phyloP scores from a whole-genome alignment of 2,797 vertebrate species.

The Cygnus olor region DNA sequence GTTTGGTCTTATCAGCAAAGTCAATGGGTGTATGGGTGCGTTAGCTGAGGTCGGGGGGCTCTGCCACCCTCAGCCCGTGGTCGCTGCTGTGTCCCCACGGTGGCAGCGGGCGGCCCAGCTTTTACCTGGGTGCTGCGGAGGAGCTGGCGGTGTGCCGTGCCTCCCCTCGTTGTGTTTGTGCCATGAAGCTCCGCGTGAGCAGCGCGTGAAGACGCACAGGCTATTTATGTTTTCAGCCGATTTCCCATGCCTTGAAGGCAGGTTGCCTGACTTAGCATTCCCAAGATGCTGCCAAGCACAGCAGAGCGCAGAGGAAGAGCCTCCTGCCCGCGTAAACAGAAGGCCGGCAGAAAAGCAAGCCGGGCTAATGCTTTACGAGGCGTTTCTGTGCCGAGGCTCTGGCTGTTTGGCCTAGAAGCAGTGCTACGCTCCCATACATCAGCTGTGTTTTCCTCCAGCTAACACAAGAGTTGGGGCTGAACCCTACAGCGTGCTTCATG shows the following conservation, averaged over 20 bases:
- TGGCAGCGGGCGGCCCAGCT: neutral
- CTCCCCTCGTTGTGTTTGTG: neutral
- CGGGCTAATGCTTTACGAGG: neutral
- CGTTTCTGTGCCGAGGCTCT: neutral
- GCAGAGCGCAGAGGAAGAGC: constrained; percentile 42
- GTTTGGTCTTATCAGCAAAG: neutral
- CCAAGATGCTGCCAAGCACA: constrained; percentile 60
- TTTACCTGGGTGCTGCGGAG: neutral
- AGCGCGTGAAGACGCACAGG: neutral
- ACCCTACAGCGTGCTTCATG: neutral
- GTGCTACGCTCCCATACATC: neutral
- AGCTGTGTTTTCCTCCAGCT: neutral
- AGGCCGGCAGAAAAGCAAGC: neutral
- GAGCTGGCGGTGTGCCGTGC: neutral
- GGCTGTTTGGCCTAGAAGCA: constrained; percentile 32
- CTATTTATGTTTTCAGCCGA: constrained; percentile 45
- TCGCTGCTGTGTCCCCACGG: neutral
- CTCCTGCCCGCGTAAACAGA: constrained; percentile 36
- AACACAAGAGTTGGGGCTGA: neutral
- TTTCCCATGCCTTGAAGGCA: constrained; percentile 56
- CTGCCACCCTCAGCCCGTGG: neutral
- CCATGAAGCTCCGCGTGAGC: neutral
- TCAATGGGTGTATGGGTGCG: neutral
- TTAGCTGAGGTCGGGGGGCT: neutral
- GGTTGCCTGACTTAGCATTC: constrained; percentile 43